These are phyloP conservation scores for Archivesica marissinica DNA, from an alignment of 1,140 invertebrate species.

Conservation along the genomic window DNA sequence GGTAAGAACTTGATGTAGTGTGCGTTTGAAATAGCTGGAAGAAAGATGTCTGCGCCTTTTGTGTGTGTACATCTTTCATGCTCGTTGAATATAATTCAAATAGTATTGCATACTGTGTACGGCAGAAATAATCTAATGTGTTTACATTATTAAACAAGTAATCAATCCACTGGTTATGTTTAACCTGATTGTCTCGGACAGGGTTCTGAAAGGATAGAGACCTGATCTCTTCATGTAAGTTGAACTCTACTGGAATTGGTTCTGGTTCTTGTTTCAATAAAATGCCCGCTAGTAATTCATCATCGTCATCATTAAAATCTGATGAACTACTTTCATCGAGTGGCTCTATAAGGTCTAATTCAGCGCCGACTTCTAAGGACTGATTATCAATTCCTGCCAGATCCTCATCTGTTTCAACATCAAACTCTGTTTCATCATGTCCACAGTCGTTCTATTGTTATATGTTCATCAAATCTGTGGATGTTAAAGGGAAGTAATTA, in stretches of 20 bases:
- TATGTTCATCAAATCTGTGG: no score
- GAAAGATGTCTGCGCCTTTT: constrained; percentile 4
- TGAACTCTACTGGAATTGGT: constrained; percentile 7
- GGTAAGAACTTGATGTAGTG: constrained; percentile 11
- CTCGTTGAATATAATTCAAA: background rate
- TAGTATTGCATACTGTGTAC: background rate
- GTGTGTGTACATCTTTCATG: background rate
- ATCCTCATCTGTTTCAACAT: no score
- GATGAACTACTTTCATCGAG: no score
- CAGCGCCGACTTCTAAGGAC: background rate
- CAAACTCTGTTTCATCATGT: background rate
- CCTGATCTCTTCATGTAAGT: constrained; percentile 3
- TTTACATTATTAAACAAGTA: constrained; percentile 14
- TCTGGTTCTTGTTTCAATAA: no score
- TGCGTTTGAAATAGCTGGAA: background rate
- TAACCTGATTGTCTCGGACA: background rate
- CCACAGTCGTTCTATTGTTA: background rate
- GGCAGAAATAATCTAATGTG: constrained; percentile 7
- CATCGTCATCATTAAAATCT: no score
- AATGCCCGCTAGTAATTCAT: no score
- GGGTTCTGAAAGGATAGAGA: constrained; percentile 3
- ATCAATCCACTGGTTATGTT: background rate
- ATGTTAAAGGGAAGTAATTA: no score
- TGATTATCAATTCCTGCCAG: no score
- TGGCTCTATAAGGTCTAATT: no score